Percentiles rank a stretch among this genome's conserved stretches.
Evolutionary conservation across 1,140 invertebrate genomes (phyloP).

Genomic region (Drosophila malerkotliana): DNA sequence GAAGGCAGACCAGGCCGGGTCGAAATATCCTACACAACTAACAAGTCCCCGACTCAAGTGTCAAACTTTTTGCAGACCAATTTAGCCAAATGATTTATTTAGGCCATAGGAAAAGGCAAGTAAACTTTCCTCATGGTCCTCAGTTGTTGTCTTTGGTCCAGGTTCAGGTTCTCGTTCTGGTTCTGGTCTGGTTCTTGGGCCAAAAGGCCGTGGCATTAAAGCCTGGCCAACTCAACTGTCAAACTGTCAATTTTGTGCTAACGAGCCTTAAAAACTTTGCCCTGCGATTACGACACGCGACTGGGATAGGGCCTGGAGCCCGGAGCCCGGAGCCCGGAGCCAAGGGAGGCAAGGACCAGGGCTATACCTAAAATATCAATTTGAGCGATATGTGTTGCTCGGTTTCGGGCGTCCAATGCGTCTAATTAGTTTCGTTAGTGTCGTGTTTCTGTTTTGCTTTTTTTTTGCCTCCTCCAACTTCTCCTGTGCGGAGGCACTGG

Average conservation of each 20-base stretch:
- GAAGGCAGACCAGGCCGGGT: conserved; percentile 7
- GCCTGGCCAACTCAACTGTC: conserved; percentile 81
- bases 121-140: neutral
- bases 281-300: conserved; percentile 50
- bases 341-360: neutral
- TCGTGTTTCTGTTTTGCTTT: conserved; percentile 47
- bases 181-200: conserved; percentile 18
- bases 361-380: conserved; percentile 75
- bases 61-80: conserved; percentile 82
- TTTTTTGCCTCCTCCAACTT: conserved; percentile 17
- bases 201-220: conserved; percentile 73
- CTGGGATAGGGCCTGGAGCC: neutral
- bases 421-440: conserved; percentile 81
- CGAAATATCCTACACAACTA: conserved; percentile 67
- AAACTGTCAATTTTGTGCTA: conserved; percentile 83
- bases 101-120: conserved; percentile 48
- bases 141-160: conserved; percentile 1
- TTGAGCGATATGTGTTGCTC: conserved; percentile 69
- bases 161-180: conserved; percentile 1
- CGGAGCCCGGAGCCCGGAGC: neutral
- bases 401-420: conserved; percentile 63
- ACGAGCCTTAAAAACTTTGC: conserved; percentile 80
- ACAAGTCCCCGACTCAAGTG: conserved; percentile 74
- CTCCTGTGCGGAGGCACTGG: conserved; percentile 20
- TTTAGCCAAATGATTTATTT: conserved; percentile 83